A percentile compares a stretch with the other conserved stretches of the same genome.
These are phyloP conservation scores for Phortica okadai DNA, from an alignment of 2,888 invertebrate species.

Conservation along the genomic window DNA sequence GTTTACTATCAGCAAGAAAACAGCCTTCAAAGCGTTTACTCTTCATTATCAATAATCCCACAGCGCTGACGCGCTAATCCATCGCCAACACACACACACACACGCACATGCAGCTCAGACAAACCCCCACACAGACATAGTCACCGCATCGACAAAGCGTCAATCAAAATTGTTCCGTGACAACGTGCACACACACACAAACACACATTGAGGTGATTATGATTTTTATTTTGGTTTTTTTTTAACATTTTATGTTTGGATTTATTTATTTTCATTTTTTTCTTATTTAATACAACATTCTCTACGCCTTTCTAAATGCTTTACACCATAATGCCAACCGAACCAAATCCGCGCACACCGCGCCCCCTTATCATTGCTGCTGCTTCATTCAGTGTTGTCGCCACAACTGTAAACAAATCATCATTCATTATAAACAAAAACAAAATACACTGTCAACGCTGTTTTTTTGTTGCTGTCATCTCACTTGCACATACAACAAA, in stretches of 20 bases:
- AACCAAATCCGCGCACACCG: too few relatives aligned
- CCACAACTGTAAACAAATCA: not conserved
- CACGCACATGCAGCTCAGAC: not conserved
- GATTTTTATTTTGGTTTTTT: too few relatives aligned
- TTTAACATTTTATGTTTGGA: too few relatives aligned
- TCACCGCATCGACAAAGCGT: not conserved
- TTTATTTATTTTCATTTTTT: not conserved
- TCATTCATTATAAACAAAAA: not conserved
- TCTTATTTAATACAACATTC: not conserved
- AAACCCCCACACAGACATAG: not conserved
- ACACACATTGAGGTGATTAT: too few relatives aligned
- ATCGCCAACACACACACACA: slow-evolving; percentile 9
- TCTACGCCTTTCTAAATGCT: not conserved
- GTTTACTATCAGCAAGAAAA: too few relatives aligned
- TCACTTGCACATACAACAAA: not conserved
- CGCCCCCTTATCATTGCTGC: too few relatives aligned
- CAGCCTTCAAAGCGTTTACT: too few relatives aligned
- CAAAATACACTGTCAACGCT: not conserved
- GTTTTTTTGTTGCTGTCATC: not conserved
- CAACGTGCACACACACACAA: too few relatives aligned
- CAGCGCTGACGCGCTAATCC: not conserved
- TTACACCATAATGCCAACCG: too few relatives aligned
- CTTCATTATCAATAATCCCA: too few relatives aligned
- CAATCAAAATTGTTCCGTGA: too few relatives aligned
- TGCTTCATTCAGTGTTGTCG: not conserved